Evolutionary conservation across 1,140 invertebrate species (phyloP).

Genomic region (Wasmannia auropunctata): DNA sequence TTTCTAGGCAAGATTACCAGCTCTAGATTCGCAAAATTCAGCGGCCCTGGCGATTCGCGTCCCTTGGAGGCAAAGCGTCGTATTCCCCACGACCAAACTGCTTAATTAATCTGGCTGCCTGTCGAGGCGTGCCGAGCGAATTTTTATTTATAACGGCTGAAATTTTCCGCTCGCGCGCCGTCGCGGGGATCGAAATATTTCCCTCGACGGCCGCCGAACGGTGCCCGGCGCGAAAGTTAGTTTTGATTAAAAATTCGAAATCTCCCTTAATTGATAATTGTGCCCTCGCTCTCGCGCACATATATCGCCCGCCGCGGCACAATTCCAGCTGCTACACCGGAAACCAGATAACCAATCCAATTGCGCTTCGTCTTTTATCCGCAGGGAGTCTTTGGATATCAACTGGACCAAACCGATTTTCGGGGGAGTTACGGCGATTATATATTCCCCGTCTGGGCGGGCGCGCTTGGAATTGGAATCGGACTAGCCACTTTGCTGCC

Average conservation of each 20-base stretch:
- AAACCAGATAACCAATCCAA: not conserved
- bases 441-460: constrained; percentile 89
- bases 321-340: not conserved
- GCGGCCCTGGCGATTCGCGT: not conserved
- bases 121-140: constrained; percentile 39
- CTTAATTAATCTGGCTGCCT: constrained; percentile 52
- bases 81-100: constrained; percentile 40
- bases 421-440: constrained; percentile 87
- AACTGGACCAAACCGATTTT: constrained; percentile 87
- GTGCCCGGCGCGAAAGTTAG: not conserved
- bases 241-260: constrained; percentile 67
- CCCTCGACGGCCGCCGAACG: not conserved
- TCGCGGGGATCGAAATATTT: constrained; percentile 40
- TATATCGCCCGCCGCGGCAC: not conserved
- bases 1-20: constrained; percentile 16
- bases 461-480: constrained; percentile 89
- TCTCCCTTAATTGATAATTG: constrained; percentile 65
- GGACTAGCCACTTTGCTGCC: constrained; percentile 88
- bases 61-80: constrained; percentile 26
- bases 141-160: constrained; percentile 50
- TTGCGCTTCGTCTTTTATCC: constrained; percentile 64
- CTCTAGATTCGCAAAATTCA: constrained; percentile 4
- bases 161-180: constrained; percentile 8
- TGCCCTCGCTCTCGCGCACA: not conserved
- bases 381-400: constrained; percentile 90